A percentile compares a stretch with the other conserved stretches of the same genome.
These are phyloP conservation scores for Agrotis clavis DNA, from an alignment of 2,888 invertebrate species.

Conservation along the genomic window DNA sequence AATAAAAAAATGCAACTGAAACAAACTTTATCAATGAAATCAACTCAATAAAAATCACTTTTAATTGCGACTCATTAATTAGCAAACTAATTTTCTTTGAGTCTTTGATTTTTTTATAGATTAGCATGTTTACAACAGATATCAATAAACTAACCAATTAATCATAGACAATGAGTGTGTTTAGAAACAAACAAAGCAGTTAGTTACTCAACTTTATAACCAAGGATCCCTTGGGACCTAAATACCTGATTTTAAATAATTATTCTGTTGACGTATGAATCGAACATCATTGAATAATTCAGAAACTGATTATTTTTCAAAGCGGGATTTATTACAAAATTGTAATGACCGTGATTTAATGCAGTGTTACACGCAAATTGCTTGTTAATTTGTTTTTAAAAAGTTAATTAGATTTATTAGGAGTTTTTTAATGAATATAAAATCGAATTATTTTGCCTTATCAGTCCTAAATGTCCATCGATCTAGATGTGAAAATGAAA, in stretches of 20 bases:
- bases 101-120: not conserved
- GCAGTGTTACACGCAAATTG: slow-evolving; percentile 43
- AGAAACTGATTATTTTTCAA: slow-evolving; percentile 33
- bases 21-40: not conserved
- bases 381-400: not conserved
- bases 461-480: not conserved
- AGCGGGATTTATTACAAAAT: slow-evolving; percentile 49
- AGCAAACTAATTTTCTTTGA: not conserved
- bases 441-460: not conserved
- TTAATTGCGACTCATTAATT: not conserved
- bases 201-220: slow-evolving; percentile 30
- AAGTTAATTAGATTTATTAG: slow-evolving; percentile 21
- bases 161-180: slow-evolving; percentile 25
- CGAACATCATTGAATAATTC: slow-evolving; percentile 41
- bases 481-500: not conserved
- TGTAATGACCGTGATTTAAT: slow-evolving; percentile 41
- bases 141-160: slow-evolving; percentile 10
- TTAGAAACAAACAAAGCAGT: slow-evolving; percentile 34
- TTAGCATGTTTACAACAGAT: slow-evolving; percentile 4
- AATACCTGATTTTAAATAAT: slow-evolving; percentile 41
- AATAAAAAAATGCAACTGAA: not conserved
- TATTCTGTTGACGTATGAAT: slow-evolving; percentile 41
- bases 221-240: slow-evolving; percentile 45
- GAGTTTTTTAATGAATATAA: slow-evolving; percentile 1
- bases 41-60: not conserved